Base-by-base conservation (phyloP, 2,888 invertebrate genomes). In the Oasisia sp. region DNA sequence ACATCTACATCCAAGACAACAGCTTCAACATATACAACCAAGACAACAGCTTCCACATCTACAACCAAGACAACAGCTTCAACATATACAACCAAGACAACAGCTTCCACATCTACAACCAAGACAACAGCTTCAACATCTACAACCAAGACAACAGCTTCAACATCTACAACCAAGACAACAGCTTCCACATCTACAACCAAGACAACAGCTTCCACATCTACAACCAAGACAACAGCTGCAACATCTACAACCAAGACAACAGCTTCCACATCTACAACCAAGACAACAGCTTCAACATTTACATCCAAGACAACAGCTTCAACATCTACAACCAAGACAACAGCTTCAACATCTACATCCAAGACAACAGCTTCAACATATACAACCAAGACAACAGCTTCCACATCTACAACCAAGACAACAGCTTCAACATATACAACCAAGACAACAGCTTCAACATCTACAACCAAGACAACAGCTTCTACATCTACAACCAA, bases 401-500 rank as follows among this genome's bases (percentile, higher is more conserved):
- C 19, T 74, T 32, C 90, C 5, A 90, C 90, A 32, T 38, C 32
- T 19, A 38, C 38, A 38, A 38, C 38, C 38, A 38, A 38, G 38
- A 38, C 38, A 14, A 38, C 90, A 7, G 32, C 14, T 90, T 27
- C 32, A 14, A 27, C 90, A 38, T 19, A 1, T 14, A 90, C 14
- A 38, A 38, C 38, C 38, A 38, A 38, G 38, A 38, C 38, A 38
- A 38, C 38, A 38, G 38, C 38, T 38, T 38, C 38, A 38, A 38
- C 38, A 38, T 38, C 2, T 38, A 38, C 38, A 38, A 38, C 38
- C n/a, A n/a, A n/a, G n/a, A n/a, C n/a, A n/a, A n/a, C n/a, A n/a
- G n/a, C n/a, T n/a, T n/a, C n/a, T n/a, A n/a, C n/a, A n/a, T n/a
- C 94, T 97, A 94, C 89, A 93, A 91, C 27, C 58, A 45, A 74